Evolutionary conservation across 2,797 vertebrate species (phyloP).

Genomic region (Numenius phaeopus): DNA sequence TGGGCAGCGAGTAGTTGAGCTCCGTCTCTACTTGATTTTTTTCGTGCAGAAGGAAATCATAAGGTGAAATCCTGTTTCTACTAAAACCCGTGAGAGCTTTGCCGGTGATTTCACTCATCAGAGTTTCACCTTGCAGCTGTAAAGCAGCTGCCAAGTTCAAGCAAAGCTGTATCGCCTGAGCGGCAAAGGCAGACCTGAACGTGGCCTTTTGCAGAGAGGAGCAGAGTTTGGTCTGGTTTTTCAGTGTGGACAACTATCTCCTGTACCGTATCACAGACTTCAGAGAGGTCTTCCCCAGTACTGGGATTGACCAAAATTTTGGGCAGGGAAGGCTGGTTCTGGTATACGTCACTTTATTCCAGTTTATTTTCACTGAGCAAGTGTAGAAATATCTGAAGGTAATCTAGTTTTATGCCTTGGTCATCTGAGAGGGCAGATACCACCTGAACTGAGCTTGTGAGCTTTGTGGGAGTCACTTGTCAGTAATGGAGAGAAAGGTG

Average conservation of each 20-base stretch:
- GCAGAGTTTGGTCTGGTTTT: not conserved
- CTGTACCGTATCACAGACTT: not conserved
- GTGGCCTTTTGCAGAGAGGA: not conserved
- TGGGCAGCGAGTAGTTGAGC: slow-evolving; percentile 52
- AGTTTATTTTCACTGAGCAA: not conserved
- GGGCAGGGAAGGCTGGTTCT: not conserved
- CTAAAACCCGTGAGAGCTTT: not conserved
- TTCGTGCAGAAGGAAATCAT: slow-evolving; percentile 30
- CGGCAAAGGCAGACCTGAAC: not conserved
- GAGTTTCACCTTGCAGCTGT: slow-evolving; percentile 17
- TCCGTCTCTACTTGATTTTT: not conserved
- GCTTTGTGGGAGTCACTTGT: not conserved
- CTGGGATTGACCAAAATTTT: not conserved
- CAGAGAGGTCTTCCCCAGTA: not conserved
- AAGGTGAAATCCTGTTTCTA: slow-evolving; percentile 50
- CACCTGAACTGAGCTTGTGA: not conserved
- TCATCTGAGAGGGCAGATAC: not conserved
- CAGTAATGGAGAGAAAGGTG: not conserved
- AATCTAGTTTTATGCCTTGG: not conserved
- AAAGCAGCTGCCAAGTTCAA: not conserved
- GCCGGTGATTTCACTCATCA: not conserved
- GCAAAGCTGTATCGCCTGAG: not conserved
- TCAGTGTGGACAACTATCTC: not conserved
- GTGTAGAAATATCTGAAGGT: not conserved
- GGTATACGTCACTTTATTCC: not conserved